Conservation (phyloP, 2,113 vertebrate species). For the Hemiprocne comata region DNA sequence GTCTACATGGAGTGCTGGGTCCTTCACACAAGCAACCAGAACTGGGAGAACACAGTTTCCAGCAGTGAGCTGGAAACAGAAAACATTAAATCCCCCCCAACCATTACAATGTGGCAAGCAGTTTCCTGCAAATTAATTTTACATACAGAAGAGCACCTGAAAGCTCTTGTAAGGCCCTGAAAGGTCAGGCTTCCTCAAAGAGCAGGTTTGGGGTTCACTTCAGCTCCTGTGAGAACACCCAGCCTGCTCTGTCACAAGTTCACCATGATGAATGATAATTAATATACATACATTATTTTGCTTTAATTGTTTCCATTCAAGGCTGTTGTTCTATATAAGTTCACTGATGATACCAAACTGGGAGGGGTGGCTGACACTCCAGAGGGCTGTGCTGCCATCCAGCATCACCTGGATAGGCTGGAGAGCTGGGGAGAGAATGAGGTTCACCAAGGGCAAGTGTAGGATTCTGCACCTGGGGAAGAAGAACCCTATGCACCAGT, state of each 20-base stretch:
- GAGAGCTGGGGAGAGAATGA: too few relatives aligned
- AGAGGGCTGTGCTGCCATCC: too few relatives aligned
- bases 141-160: neutral
- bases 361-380: too few relatives aligned
- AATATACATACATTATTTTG: neutral
- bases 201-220: neutral
- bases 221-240: neutral
- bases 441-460: too few relatives aligned
- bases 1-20: rapidly evolving
- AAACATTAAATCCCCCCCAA: neutral
- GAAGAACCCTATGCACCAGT: too few relatives aligned
- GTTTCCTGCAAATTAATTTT: neutral
- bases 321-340: neutral
- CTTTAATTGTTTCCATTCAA: neutral
- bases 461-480: too few relatives aligned
- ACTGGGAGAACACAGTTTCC: neutral
- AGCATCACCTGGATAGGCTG: too few relatives aligned
- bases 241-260: neutral
- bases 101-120: neutral
- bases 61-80: neutral
- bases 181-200: neutral
- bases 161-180: neutral
- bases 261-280: neutral
- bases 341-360: too few relatives aligned
- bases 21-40: rapidly evolving